Percentiles rank a stretch among this genome's conserved stretches.
Conservation (phyloP, 2,888 invertebrate genomes). For the Leptopilina myrica region DNA sequence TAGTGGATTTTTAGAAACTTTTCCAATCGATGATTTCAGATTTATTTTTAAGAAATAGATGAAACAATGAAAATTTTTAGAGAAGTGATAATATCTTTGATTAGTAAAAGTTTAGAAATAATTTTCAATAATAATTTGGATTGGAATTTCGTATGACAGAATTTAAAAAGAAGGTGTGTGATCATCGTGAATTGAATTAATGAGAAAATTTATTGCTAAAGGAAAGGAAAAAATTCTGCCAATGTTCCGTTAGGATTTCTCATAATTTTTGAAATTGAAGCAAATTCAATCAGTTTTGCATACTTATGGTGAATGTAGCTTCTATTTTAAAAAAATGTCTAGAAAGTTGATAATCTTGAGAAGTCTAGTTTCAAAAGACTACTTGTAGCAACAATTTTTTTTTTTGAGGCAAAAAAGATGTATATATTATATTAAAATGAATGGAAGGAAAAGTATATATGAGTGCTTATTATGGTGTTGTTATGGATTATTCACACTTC, state of each 20-base stretch:
- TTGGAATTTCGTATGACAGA: no score
- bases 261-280: background rate
- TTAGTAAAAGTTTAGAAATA: no score
- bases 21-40: no score
- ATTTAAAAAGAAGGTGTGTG: no score
- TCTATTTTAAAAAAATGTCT: background rate
- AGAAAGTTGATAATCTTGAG: background rate
- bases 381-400: background rate
- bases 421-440: conserved; percentile 12
- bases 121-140: no score
- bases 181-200: no score
- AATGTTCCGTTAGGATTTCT: no score
- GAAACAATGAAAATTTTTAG: no score
- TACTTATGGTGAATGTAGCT: background rate
- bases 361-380: background rate
- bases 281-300: background rate
- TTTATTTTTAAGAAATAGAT: no score
- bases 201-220: no score
- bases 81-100: no score
- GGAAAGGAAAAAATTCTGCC: background rate
- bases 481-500: conserved; percentile 44
- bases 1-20: no score
- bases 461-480: conserved; percentile 40
- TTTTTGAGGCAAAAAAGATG: conserved; percentile 4
- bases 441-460: conserved; percentile 11